Percentiles rank a stretch among this genome's conserved stretches.
phyloP scores from a whole-genome alignment of 2,888 invertebrate genomes.

The Lathronympha strigana region DNA sequence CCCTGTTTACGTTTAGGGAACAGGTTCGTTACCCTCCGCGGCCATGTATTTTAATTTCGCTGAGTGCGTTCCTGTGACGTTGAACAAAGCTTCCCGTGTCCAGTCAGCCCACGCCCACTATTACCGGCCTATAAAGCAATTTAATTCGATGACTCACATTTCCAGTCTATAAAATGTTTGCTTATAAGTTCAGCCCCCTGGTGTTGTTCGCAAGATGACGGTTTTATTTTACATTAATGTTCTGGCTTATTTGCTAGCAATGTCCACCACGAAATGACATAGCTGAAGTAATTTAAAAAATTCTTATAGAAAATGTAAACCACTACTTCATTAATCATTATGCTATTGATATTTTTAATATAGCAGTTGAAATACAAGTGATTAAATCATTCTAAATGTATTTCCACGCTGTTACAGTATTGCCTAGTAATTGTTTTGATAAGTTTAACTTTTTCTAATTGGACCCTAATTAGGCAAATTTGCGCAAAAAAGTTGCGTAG shows the following conservation, averaged over 20 bases:
- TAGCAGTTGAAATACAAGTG: no score
- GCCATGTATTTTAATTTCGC: slow-evolving; percentile 76
- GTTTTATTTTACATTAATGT: slow-evolving; percentile 16
- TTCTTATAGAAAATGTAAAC: not conserved
- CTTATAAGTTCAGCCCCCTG: slow-evolving; percentile 27
- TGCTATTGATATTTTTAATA: no score
- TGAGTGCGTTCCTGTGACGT: slow-evolving; percentile 77
- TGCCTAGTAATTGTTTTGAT: not conserved
- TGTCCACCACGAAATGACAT: not conserved
- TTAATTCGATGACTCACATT: slow-evolving; percentile 75
- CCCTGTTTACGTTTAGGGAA: slow-evolving; percentile 35
- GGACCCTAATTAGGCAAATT: not conserved
- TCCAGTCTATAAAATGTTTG: slow-evolving; percentile 60
- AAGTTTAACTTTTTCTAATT: not conserved
- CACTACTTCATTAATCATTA: not conserved
- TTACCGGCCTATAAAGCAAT: slow-evolving; percentile 70
- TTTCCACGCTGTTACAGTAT: not conserved
- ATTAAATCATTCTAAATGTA: no score
- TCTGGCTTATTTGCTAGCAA: not conserved
- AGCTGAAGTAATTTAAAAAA: not conserved
- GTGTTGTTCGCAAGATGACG: slow-evolving; percentile 17
- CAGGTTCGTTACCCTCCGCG: slow-evolving; percentile 38
- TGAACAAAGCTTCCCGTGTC: slow-evolving; percentile 79
- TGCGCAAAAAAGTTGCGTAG: not conserved
- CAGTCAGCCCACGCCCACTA: slow-evolving; percentile 73